Percentiles rank a stretch among this genome's conserved stretches.
Evolutionary conservation across 2,888 invertebrate species (phyloP).

Genomic region (Eupithecia dodoneata): DNA sequence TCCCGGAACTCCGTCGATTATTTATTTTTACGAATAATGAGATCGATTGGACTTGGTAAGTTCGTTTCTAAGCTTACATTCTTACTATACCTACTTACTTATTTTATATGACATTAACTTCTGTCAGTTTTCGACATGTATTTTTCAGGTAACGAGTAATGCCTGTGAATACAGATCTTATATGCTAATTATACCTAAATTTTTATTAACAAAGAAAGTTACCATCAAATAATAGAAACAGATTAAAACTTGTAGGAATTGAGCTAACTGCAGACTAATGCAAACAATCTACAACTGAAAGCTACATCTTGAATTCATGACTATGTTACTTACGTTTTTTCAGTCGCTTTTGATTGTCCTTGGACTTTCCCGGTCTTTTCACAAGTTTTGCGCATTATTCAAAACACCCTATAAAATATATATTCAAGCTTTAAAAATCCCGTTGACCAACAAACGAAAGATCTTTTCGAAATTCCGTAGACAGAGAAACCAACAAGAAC

Average conservation of each 20-base stretch:
- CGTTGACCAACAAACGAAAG: background rate
- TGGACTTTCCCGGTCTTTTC: background rate
- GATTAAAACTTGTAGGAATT: no score
- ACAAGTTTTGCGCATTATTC: background rate
- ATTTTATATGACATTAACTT: background rate
- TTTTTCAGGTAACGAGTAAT: background rate
- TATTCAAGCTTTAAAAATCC: no score
- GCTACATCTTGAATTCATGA: background rate
- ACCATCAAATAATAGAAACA: no score
- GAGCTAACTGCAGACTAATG: no score
- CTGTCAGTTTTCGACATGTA: background rate
- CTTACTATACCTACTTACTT: background rate
- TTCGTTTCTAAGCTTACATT: background rate
- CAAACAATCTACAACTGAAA: no score
- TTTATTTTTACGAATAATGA: slow-evolving; percentile 60
- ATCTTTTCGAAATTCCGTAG: background rate
- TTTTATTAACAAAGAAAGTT: no score
- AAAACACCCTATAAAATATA: background rate
- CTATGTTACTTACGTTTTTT: background rate
- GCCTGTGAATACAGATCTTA: background rate
- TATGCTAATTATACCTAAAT: no score
- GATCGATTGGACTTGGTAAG: slow-evolving; percentile 19
- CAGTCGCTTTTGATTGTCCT: background rate
- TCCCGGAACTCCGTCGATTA: slow-evolving; percentile 58
- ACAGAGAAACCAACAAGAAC: slow-evolving; percentile 4